phyloP scores from a whole-genome alignment of 1,140 invertebrate genomes.

The Brachionus koreanus region DNA sequence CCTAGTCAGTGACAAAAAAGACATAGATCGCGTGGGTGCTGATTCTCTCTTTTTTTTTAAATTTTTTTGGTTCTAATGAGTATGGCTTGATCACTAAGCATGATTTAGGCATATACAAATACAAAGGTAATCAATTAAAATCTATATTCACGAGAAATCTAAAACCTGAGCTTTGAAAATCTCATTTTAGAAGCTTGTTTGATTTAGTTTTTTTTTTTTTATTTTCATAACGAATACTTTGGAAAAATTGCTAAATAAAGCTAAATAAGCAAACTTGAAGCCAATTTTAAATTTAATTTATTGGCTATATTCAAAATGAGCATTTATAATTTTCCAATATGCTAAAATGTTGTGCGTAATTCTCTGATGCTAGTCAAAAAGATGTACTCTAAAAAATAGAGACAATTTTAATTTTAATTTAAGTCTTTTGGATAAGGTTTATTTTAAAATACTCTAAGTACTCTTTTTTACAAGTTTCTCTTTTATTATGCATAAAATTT shows the following conservation, averaged over 20 bases:
- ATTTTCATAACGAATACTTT: neutral
- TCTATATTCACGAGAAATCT: neutral
- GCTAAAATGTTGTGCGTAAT: neutral
- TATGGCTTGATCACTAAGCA: neutral
- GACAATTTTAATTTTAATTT: too few species aligned
- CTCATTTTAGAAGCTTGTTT: neutral
- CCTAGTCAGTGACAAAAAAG: neutral
- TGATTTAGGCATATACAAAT: neutral
- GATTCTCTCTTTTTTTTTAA: neutral
- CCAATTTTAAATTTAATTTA: neutral
- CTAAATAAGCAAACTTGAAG: neutral
- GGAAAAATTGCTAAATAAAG: neutral
- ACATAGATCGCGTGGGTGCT: neutral
- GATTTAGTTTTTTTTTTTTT: neutral
- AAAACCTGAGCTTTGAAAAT: neutral
- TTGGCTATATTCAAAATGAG: neutral
- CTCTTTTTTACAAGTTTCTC: too few species aligned
- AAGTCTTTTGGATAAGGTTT: too few species aligned
- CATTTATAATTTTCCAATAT: neutral
- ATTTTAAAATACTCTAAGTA: too few species aligned
- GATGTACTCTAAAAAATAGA: too few species aligned
- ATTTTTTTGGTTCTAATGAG: neutral
- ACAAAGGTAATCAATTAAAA: slow-evolving; percentile 1
- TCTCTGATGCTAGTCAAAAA: too few species aligned
- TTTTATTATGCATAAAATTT: too few species aligned